Evolutionary conservation across 2,797 vertebrate genomes (phyloP).

Genomic region (Mycteria americana): DNA sequence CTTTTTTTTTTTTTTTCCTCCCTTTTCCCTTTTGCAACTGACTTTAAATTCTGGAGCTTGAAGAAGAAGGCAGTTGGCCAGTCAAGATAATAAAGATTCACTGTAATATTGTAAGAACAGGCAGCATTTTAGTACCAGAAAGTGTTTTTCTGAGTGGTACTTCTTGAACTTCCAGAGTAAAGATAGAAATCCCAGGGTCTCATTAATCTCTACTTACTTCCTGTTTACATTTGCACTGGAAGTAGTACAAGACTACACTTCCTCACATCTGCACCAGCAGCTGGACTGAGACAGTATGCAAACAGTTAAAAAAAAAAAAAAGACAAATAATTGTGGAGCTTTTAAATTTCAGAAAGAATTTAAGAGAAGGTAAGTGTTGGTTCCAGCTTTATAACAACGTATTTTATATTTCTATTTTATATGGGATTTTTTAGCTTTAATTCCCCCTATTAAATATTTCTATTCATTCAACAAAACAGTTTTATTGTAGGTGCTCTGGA

Average conservation of each 20-base stretch:
- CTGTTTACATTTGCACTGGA: background rate
- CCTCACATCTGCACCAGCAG: background rate
- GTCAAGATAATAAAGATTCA: background rate
- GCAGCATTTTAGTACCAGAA: background rate
- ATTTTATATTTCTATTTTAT: background rate
- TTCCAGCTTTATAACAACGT: background rate
- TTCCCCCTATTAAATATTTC: background rate
- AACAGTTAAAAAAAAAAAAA: background rate
- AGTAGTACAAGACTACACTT: background rate
- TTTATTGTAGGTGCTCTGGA: background rate
- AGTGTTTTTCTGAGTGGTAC: background rate
- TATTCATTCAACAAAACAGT: background rate
- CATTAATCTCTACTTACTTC: background rate
- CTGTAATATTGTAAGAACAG: background rate
- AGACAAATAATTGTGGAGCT: background rate
- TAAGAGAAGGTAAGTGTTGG: background rate
- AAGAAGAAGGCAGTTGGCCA: background rate
- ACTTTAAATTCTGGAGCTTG: background rate
- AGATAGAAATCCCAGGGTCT: background rate
- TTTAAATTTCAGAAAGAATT: background rate
- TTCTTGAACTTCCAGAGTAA: background rate
- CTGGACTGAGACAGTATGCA: background rate
- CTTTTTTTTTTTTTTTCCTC: rapidly evolving
- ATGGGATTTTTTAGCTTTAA: background rate
- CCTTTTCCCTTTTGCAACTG: background rate